Conservation (phyloP, 2,797 vertebrate species). For the Sandelia bainsii region DNA sequence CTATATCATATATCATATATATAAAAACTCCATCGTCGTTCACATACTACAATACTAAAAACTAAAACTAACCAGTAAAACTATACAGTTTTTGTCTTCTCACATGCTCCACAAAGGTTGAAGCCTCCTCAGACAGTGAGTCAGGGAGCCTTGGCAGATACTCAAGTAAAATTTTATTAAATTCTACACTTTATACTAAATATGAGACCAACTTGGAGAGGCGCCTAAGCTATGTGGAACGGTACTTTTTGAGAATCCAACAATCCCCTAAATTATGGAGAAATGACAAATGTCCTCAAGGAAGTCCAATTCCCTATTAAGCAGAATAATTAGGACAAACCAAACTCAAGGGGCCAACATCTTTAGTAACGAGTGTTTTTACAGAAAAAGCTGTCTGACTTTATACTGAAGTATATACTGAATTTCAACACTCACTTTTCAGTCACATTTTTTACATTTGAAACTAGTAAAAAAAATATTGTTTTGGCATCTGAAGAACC, state of each 20-base stretch:
- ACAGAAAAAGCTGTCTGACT: background rate
- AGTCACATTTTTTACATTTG: too few relatives aligned
- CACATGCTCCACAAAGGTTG: conserved; percentile 5
- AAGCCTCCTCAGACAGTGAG: conserved; percentile 19
- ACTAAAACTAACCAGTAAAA: too few relatives aligned
- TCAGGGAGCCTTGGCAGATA: conserved; percentile 14
- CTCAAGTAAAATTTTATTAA: conserved; percentile 33
- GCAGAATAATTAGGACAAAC: conserved; percentile 46
- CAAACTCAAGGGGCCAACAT: conserved; percentile 41
- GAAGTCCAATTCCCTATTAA: conserved; percentile 33
- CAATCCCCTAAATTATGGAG: conserved; percentile 47
- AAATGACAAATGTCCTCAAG: conserved; percentile 44
- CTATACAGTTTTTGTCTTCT: conserved; percentile 4
- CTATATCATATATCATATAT: background rate
- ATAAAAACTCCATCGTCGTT: conserved; percentile 3
- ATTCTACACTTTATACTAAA: conserved; percentile 39
- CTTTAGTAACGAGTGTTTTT: conserved; percentile 27
- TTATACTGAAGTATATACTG: too few relatives aligned
- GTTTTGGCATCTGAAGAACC: too few relatives aligned
- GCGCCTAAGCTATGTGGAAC: conserved; percentile 29
- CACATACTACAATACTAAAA: conserved; percentile 2
- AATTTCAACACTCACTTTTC: too few relatives aligned
- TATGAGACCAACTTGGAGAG: conserved; percentile 51
- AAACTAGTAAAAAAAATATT: too few relatives aligned
- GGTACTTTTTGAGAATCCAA: conserved; percentile 45